phyloP scores from a whole-genome alignment of 2,113 vertebrate genomes.

The Archocentrus centrarchus region DNA sequence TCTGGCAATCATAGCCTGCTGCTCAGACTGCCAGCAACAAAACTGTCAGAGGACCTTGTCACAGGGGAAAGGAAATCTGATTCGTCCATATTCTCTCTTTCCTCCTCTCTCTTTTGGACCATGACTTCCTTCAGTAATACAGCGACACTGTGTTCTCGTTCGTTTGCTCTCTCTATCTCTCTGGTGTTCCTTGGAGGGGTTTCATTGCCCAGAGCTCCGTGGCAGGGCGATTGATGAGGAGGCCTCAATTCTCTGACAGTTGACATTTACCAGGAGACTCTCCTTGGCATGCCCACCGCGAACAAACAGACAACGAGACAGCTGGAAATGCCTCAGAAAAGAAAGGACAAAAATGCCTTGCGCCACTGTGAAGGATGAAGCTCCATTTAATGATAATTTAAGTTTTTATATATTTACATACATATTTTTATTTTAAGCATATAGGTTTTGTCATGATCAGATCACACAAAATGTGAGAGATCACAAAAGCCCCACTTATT shows the following conservation, averaged over 20 bases:
- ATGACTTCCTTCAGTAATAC: slow-evolving; percentile 60
- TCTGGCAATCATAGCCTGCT: slow-evolving; percentile 73
- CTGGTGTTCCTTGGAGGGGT: slow-evolving; percentile 55
- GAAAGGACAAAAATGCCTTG: slow-evolving; percentile 7
- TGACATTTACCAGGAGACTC: slow-evolving; percentile 88
- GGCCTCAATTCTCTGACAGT: slow-evolving; percentile 82
- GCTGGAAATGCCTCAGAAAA: slow-evolving; percentile 47
- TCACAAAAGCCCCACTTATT: neutral
- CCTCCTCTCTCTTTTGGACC: slow-evolving; percentile 45
- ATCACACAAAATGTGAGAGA: neutral
- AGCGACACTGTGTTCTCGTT: slow-evolving; percentile 33
- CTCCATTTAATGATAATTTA: neutral
- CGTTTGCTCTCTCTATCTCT: slow-evolving; percentile 35
- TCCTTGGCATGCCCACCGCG: slow-evolving; percentile 83
- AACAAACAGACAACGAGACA: slow-evolving; percentile 80
- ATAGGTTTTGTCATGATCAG: neutral
- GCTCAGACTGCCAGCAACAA: slow-evolving; percentile 74
- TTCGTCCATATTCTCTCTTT: slow-evolving; percentile 46
- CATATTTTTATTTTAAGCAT: neutral
- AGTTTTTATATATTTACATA: neutral
- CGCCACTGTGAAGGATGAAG: neutral
- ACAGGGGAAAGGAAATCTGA: slow-evolving; percentile 70
- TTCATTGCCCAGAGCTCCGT: slow-evolving; percentile 63
- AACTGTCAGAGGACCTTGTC: slow-evolving; percentile 75
- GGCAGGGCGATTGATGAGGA: slow-evolving; percentile 82